Conservation (phyloP, 2,113 vertebrate genomes). For the Ellobius talpinus region DNA sequence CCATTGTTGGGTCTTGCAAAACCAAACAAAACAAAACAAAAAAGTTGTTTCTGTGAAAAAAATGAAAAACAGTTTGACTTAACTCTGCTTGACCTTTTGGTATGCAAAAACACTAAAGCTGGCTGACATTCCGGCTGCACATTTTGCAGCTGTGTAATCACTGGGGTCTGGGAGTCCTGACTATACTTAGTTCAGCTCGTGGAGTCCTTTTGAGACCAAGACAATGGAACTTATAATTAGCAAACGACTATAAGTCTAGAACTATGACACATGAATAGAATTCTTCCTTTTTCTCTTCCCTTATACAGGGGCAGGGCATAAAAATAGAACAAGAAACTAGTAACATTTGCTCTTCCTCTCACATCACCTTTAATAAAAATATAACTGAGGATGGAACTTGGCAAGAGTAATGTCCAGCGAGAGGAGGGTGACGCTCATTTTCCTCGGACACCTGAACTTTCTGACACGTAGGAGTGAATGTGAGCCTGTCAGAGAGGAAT, state of each 20-base stretch:
- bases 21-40: not conserved
- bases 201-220: conserved; percentile 76
- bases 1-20: conserved; percentile 35
- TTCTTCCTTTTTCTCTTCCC: conserved; percentile 73
- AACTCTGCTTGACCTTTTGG: conserved; percentile 71
- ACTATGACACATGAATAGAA: conserved; percentile 78
- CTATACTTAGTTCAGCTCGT: conserved; percentile 75
- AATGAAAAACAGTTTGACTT: conserved; percentile 27
- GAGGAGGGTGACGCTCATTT: not conserved
- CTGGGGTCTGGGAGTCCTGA: conserved; percentile 69
- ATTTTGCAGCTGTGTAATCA: conserved; percentile 78
- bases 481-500: not conserved
- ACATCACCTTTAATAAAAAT: conserved; percentile 56
- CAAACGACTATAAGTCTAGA: conserved; percentile 77
- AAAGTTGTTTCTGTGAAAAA: not conserved
- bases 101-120: conserved; percentile 57
- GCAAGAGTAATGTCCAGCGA: not conserved
- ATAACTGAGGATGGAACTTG: not conserved
- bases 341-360: conserved; percentile 59
- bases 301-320: conserved; percentile 41
- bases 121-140: conserved; percentile 70
- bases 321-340: conserved; percentile 77
- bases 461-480: not conserved
- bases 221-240: conserved; percentile 84
- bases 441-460: not conserved